Conservation (phyloP, 1,140 invertebrate genomes). For the Mercenaria mercenaria region DNA sequence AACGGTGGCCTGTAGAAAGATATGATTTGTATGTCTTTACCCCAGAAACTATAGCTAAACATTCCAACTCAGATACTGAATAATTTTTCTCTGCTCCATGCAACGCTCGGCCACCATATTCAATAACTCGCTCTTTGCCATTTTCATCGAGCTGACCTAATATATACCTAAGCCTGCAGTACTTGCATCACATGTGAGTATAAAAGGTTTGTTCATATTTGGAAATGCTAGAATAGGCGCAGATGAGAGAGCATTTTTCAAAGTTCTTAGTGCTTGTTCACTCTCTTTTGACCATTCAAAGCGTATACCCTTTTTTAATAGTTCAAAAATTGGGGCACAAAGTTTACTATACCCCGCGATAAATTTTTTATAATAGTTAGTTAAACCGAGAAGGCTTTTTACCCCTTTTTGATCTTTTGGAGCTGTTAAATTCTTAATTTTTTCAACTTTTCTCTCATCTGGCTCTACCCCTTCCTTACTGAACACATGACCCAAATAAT, state of each 20-base stretch:
- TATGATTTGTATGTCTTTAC: constrained; percentile 33
- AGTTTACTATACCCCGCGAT: neutral
- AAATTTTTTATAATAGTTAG: too few species aligned
- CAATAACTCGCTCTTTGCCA: neutral
- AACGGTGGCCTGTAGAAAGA: constrained; percentile 19
- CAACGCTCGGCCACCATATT: constrained; percentile 57
- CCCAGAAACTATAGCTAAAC: constrained; percentile 1
- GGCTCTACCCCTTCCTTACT: constrained; percentile 6
- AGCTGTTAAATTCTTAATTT: neutral
- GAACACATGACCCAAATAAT: constrained; percentile 29
- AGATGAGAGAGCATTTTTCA: neutral
- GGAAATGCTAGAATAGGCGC: constrained; percentile 69
- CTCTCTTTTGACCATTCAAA: neutral
- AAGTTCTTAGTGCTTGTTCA: neutral
- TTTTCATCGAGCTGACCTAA: constrained; percentile 8
- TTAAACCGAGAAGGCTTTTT: constrained; percentile 8
- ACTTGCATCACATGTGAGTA: constrained; percentile 26
- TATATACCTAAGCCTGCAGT: constrained; percentile 19
- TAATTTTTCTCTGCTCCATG: constrained; percentile 38
- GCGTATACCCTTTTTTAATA: neutral
- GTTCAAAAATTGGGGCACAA: neutral
- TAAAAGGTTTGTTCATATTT: constrained; percentile 44
- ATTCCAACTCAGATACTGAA: neutral
- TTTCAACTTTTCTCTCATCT: constrained; percentile 22
- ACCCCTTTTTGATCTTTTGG: constrained; percentile 48